Evolutionary conservation across 2,888 invertebrate species (phyloP).

Genomic region (Drosophila anceps): DNA sequence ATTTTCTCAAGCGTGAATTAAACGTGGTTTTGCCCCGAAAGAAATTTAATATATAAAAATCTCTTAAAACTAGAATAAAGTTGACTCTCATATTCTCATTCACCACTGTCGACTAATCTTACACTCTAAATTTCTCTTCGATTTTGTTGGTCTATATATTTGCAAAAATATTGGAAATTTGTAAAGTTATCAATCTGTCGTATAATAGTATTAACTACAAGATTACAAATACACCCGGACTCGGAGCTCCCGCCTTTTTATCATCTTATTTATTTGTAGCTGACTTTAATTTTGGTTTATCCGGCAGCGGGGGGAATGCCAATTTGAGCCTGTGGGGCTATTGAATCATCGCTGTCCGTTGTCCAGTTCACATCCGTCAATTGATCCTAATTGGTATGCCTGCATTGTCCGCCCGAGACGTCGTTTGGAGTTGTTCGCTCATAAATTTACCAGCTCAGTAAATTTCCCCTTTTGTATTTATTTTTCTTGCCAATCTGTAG

Average conservation of each 20-base stretch:
- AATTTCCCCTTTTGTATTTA: slow-evolving; percentile 65
- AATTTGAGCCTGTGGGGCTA: slow-evolving; percentile 4
- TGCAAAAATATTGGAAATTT: background rate
- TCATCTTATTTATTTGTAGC: background rate
- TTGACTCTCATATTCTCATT: background rate
- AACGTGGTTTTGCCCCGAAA: background rate
- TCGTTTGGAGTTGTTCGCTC: slow-evolving; percentile 74
- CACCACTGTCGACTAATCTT: background rate
- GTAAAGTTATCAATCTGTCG: background rate
- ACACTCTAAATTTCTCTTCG: background rate
- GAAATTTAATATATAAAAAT: background rate
- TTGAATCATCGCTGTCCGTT: slow-evolving; percentile 38
- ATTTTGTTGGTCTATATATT: background rate
- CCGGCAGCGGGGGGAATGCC: slow-evolving; percentile 1
- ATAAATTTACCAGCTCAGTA: slow-evolving; percentile 69
- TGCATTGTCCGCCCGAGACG: slow-evolving; percentile 67
- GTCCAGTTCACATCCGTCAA: slow-evolving; percentile 53
- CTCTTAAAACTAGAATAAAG: background rate
- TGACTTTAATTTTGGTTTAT: background rate
- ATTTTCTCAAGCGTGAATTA: slow-evolving; percentile 10
- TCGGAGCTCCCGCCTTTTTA: background rate
- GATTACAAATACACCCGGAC: too few species aligned
- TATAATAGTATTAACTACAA: too few species aligned
- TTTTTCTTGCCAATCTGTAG: slow-evolving; percentile 24
- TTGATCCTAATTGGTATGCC: slow-evolving; percentile 71